These are phyloP conservation scores for Silvanus unidentatus DNA, from an alignment of 2,888 invertebrate species.

Conservation along the genomic window DNA sequence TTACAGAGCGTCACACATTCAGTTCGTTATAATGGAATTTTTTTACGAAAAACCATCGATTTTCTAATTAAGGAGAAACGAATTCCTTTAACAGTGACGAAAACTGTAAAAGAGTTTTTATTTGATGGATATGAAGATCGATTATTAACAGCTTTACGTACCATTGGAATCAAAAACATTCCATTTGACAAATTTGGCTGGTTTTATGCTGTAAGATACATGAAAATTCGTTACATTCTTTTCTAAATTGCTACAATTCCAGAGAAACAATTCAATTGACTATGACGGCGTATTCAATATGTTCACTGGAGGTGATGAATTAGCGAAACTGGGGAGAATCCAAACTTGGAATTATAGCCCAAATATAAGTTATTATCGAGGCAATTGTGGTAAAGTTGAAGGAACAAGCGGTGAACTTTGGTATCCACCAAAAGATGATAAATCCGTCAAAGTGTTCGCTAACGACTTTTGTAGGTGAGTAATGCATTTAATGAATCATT, in stretches of 20 bases:
- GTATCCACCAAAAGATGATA: slow-evolving; percentile 60
- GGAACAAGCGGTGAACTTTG: slow-evolving; percentile 78
- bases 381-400: slow-evolving; percentile 60
- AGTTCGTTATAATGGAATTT: not conserved
- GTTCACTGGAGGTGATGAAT: slow-evolving; percentile 63
- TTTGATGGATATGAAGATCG: slow-evolving; percentile 79
- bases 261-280: slow-evolving; percentile 67
- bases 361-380: slow-evolving; percentile 46
- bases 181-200: slow-evolving; percentile 79
- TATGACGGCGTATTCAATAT: slow-evolving; percentile 76
- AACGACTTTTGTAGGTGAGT: slow-evolving; percentile 66
- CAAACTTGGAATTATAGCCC: slow-evolving; percentile 65
- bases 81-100: slow-evolving; percentile 55
- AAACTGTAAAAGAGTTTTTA: slow-evolving; percentile 61
- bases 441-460: slow-evolving; percentile 61
- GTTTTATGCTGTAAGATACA: slow-evolving; percentile 71
- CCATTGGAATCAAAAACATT: slow-evolving; percentile 54
- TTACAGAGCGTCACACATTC: not conserved
- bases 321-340: slow-evolving; percentile 62
- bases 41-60: slow-evolving; percentile 50
- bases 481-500: too few relatives aligned
- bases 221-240: too few relatives aligned
- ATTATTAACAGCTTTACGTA: slow-evolving; percentile 53
- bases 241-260: slow-evolving; percentile 30
- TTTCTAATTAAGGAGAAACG: slow-evolving; percentile 52